phyloP scores from a whole-genome alignment of 92 coral and sea anemone genomes.

The Heteractis magnifica region DNA sequence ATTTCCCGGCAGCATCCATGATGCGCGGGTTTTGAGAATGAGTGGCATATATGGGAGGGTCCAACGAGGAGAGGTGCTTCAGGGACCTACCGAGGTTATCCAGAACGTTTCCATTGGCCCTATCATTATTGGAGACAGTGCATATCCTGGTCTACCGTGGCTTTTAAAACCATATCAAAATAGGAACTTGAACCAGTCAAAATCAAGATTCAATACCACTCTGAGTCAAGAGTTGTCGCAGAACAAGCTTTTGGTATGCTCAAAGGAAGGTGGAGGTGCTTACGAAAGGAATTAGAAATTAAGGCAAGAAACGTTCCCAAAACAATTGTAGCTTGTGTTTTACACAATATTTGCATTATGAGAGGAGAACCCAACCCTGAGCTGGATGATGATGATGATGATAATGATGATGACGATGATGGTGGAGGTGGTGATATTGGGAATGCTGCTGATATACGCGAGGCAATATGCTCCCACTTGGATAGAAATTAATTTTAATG shows the following conservation, averaged over 20 bases:
- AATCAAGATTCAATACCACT: constrained; percentile 21
- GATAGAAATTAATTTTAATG: background rate
- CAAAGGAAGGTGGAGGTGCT: constrained; percentile 46
- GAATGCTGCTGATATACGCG: background rate
- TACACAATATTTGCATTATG: background rate
- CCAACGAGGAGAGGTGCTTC: constrained; percentile 27
- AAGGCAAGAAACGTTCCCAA: constrained; percentile 32
- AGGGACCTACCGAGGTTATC: constrained; percentile 13
- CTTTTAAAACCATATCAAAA: constrained; percentile 36
- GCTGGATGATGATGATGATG: background rate
- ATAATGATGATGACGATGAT: background rate
- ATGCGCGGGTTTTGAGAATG: constrained; percentile 31
- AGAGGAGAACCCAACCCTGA: background rate
- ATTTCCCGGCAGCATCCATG: constrained; percentile 53
- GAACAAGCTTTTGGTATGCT: constrained; percentile 33
- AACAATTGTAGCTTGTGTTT: constrained; percentile 25
- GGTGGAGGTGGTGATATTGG: background rate
- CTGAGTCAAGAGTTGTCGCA: constrained; percentile 29
- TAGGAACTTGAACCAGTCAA: constrained; percentile 18
- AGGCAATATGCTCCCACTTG: background rate
- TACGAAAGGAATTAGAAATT: constrained; percentile 36
- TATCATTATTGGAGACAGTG: constrained; percentile 41
- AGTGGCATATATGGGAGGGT: constrained; percentile 34
- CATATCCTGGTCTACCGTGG: constrained; percentile 39
- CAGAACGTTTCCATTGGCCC: constrained; percentile 30